Evolutionary conservation across 2,113 vertebrate species (phyloP).

Genomic region (Ariopsis seemanni): DNA sequence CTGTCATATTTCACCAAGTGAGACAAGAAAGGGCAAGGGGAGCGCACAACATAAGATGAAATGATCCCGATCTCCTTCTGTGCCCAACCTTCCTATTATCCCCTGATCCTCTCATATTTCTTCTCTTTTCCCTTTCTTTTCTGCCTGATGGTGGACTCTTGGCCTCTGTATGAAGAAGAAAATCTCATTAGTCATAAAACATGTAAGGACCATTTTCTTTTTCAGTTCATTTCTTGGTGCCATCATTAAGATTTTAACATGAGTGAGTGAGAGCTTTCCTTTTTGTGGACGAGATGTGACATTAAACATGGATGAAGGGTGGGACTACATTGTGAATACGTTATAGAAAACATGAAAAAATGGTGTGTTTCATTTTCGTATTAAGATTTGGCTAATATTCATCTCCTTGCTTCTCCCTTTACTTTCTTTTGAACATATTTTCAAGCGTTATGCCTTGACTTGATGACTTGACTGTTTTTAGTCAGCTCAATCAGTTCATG

Average conservation of each 20-base stretch:
- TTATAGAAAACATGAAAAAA: conserved; percentile 25
- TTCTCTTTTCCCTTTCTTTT: conserved; percentile 1
- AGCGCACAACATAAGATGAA: conserved; percentile 40
- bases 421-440: not conserved
- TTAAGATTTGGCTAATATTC: not conserved
- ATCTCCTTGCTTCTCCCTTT: not conserved
- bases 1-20: conserved; percentile 48
- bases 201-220: conserved; percentile 25
- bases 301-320: conserved; percentile 49
- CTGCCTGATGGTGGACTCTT: not conserved
- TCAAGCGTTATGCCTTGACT: not conserved
- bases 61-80: conserved; percentile 23
- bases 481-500: not conserved
- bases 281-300: conserved; percentile 30
- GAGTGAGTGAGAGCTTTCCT: conserved; percentile 45
- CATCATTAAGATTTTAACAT: conserved; percentile 50
- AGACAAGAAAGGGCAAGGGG: conserved; percentile 36
- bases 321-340: conserved; percentile 30
- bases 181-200: conserved; percentile 30
- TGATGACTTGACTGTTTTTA: not conserved
- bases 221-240: conserved; percentile 39
- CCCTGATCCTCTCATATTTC: not conserved
- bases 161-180: not conserved
- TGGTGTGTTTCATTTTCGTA: conserved; percentile 26
- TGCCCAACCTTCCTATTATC: not conserved